Evolutionary conservation across 2,113 vertebrate species (phyloP), one percentile per base, ranked within the genome.

Genomic region (Columba livia): DNA sequence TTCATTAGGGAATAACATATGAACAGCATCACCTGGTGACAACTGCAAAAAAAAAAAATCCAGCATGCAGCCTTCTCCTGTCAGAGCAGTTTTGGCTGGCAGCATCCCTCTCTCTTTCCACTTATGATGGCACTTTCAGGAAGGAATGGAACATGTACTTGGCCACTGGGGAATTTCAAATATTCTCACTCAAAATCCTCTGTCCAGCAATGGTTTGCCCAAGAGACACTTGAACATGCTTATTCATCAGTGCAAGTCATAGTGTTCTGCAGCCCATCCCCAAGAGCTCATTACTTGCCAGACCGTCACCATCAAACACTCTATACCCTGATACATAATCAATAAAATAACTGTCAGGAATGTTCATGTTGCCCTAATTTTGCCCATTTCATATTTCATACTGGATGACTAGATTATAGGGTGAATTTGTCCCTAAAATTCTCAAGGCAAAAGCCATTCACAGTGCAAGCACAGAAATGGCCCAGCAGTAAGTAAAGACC

Each of bases 21-120:
- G 90, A 95, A 71, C 51, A 94, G 34, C 51, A 92, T 94, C 77
- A 96, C 89, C 96, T 95, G 77, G 34, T 89, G 79, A 93, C 66
- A 94, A 65, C 65, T 57, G 77, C 91, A 85, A 93, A 85, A 77
- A 88, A 65, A 85, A 65, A 64, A 38, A 15, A 34, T 11, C 56
- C 17, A 29, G 15, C 73, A 82, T 38, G 8, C n/a, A 77, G 44
- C 11, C 31, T 82, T 94, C 15, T 5, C 61, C 69, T 92, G 15
- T 77, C 70, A 69, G 32, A 60, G 21, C 36, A 57, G 28, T 82
- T 89, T 69, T 66, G 31, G 24, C 81, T 77, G 71, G 36, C 58
- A 83, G 31, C 36, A 94, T 72, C 62, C 29, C 38, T 77, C 16
- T 66, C 32, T 62, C 54, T 70, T 88, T 86, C 61, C 24, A 73